A percentile compares a stretch with the other conserved stretches of the same genome.
Conservation (phyloP, 1,140 invertebrate genomes). For the Mactra quadrangularis region DNA sequence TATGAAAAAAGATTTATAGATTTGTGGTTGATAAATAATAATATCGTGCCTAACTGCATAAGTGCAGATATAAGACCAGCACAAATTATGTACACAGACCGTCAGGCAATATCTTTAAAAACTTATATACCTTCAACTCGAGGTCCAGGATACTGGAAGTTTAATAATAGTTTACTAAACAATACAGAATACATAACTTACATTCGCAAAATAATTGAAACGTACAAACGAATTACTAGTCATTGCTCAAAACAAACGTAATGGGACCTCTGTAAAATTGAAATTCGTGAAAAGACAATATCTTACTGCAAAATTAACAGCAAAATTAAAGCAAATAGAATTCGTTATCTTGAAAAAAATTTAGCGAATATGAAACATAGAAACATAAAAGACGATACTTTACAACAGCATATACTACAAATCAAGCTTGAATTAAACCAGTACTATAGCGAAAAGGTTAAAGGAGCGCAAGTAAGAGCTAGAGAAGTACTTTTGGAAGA, state of each 20-base stretch:
- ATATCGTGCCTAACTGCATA: too few species aligned
- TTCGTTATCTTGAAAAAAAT: neutral
- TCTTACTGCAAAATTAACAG: neutral
- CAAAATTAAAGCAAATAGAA: neutral
- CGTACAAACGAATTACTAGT: neutral
- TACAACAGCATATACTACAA: neutral
- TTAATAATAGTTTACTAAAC: slow-evolving; percentile 1
- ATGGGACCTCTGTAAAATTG: neutral
- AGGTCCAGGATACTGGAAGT: slow-evolving; percentile 1
- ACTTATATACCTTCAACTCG: neutral
- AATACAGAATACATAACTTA: neutral
- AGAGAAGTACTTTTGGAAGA: neutral
- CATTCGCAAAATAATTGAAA: neutral
- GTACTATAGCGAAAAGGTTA: neutral
- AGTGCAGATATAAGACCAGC: too few species aligned
- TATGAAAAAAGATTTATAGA: too few species aligned
- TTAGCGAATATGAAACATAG: neutral
- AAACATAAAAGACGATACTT: neutral
- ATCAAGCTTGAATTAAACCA: neutral
- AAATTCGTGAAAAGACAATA: neutral
- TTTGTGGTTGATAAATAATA: too few species aligned
- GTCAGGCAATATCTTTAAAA: neutral
- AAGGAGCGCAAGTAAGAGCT: neutral
- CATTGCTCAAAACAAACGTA: neutral
- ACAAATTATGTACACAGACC: neutral